phyloP scores from a whole-genome alignment of 1,140 invertebrate species.

The Brachionus calyciflorus region DNA sequence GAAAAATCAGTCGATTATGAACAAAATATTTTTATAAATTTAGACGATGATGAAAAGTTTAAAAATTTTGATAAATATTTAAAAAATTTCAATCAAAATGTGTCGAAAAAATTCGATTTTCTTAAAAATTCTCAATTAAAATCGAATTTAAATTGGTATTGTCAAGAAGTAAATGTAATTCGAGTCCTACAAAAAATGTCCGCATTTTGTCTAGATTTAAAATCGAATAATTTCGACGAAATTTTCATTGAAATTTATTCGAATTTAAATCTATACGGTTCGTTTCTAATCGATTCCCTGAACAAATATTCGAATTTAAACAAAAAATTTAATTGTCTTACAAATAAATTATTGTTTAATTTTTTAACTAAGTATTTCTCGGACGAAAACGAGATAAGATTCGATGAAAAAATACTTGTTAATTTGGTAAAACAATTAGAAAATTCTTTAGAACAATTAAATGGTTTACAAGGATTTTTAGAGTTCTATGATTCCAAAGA shows the following conservation, averaged over 20 bases:
- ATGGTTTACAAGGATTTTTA: background rate
- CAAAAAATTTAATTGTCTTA: background rate
- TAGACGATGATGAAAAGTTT: background rate
- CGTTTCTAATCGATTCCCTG: background rate
- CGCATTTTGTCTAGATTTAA: background rate
- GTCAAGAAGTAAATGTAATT: background rate
- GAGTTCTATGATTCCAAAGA: constrained; percentile 4
- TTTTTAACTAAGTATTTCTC: background rate
- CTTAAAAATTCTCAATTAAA: background rate
- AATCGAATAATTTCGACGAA: background rate
- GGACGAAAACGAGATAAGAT: background rate
- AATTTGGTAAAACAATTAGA: background rate
- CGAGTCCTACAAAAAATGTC: background rate
- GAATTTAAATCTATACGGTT: background rate
- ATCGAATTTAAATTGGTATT: constrained; percentile 9
- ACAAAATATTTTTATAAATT: background rate
- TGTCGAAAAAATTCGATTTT: background rate
- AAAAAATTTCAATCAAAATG: background rate
- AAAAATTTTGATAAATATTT: background rate
- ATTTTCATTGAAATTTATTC: background rate
- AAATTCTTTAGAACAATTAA: background rate
- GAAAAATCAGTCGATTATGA: background rate
- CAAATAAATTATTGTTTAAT: background rate
- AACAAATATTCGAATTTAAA: background rate
- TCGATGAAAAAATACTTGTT: background rate